Evolutionary conservation across 2,797 vertebrate genomes (phyloP).

Genomic region (Notolabrus celidotus): DNA sequence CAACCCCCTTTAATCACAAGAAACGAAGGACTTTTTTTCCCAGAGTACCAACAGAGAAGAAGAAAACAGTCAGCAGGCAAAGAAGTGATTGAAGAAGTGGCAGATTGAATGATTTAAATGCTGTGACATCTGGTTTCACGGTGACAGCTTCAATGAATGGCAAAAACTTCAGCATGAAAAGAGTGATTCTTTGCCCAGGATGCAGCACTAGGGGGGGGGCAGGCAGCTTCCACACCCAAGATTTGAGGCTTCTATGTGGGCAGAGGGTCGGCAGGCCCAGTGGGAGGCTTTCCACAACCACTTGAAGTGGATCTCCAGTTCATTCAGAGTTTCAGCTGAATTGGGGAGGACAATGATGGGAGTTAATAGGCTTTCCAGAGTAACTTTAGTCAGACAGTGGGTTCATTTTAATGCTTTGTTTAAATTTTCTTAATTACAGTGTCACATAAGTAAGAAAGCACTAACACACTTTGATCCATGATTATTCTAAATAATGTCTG

Average conservation of each 20-base stretch:
- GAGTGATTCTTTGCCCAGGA: slow-evolving; percentile 78
- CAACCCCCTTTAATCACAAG: slow-evolving; percentile 3
- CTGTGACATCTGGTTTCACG: slow-evolving; percentile 78
- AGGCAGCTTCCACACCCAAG: slow-evolving; percentile 64
- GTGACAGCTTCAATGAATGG: slow-evolving; percentile 70
- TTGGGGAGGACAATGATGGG: slow-evolving; percentile 6
- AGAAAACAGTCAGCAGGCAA: slow-evolving; percentile 60
- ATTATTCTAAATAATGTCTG: too few species aligned
- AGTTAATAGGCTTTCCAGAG: not conserved
- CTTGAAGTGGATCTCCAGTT: slow-evolving; percentile 58
- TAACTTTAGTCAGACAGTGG: not conserved
- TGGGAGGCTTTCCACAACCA: slow-evolving; percentile 69
- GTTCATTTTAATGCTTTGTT: not conserved
- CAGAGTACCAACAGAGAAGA: slow-evolving; percentile 53
- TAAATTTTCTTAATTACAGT: not conserved
- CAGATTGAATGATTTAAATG: slow-evolving; percentile 68
- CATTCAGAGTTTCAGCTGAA: slow-evolving; percentile 53
- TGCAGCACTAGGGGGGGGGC: slow-evolving; percentile 64
- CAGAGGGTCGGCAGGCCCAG: slow-evolving; percentile 70
- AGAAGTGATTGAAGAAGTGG: slow-evolving; percentile 71
- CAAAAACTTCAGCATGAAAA: slow-evolving; percentile 71
- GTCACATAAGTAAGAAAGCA: not conserved
- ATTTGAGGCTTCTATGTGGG: slow-evolving; percentile 65
- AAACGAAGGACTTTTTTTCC: slow-evolving; percentile 50
- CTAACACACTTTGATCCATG: not conserved